phyloP scores from a whole-genome alignment of 2,888 invertebrate species.

The Rhopalosiphum nymphaeae region DNA sequence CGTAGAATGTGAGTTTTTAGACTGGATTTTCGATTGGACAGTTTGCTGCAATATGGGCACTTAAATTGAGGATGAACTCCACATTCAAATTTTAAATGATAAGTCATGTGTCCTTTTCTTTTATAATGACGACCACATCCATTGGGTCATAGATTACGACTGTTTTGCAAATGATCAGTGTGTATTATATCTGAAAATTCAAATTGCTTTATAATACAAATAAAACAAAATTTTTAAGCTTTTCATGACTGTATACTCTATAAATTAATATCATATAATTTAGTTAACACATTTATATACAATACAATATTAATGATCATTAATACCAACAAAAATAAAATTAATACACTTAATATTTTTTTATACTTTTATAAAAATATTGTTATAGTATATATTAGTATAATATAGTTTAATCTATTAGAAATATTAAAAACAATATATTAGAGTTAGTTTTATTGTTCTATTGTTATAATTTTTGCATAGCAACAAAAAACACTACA shows the following conservation, averaged over 20 bases:
- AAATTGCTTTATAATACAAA: neutral
- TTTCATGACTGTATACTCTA: neutral
- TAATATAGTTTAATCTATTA: too few relatives aligned
- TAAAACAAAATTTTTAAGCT: neutral
- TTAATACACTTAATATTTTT: neutral
- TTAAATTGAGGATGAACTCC: constrained; percentile 60
- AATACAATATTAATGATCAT: constrained; percentile 39
- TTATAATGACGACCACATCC: constrained; percentile 64
- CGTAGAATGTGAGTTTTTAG: constrained; percentile 73
- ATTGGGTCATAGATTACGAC: constrained; percentile 53
- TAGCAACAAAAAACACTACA: neutral
- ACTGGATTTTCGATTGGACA: constrained; percentile 70
- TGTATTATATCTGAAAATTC: constrained; percentile 13
- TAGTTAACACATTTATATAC: neutral
- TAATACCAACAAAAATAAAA: neutral
- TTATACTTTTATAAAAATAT: too few relatives aligned
- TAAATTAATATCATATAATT: neutral
- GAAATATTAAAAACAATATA: neutral
- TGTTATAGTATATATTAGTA: too few relatives aligned
- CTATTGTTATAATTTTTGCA: neutral
- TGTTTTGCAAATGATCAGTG: neutral
- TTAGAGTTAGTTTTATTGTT: neutral
- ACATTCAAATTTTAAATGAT: constrained; percentile 60
- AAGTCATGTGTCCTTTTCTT: constrained; percentile 40
- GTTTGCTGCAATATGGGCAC: constrained; percentile 61